phyloP scores from a whole-genome alignment of 1,140 invertebrate genomes.

The Sminthurides bifidus region DNA sequence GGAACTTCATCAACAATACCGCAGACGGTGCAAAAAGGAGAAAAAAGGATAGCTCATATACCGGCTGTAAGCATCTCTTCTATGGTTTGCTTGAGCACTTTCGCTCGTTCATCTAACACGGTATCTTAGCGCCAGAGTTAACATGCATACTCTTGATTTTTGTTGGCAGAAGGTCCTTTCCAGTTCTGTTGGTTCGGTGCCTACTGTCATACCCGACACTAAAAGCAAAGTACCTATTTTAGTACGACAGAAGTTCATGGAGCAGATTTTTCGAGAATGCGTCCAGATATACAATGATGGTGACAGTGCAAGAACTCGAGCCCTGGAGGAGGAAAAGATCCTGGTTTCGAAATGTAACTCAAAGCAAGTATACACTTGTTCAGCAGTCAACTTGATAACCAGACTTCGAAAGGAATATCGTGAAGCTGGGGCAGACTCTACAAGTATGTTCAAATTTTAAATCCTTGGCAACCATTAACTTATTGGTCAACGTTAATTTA shows the following conservation, averaged over 20 bases:
- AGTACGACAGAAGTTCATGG: conserved; percentile 18
- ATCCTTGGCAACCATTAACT: neutral
- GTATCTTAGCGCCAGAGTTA: too few species aligned
- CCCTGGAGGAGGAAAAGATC: conserved; percentile 14
- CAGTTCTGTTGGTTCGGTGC: neutral
- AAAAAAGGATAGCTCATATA: neutral
- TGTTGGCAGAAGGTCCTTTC: neutral
- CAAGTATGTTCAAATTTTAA: neutral
- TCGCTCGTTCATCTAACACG: too few species aligned
- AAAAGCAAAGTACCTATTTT: conserved; percentile 17
- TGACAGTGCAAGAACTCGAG: conserved; percentile 2
- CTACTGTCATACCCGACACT: neutral
- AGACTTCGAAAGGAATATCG: conserved; percentile 10
- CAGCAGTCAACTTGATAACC: conserved; percentile 13
- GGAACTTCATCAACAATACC: neutral
- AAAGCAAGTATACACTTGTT: conserved; percentile 20
- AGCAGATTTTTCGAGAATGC: conserved; percentile 21
- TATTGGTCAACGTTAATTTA: neutral
- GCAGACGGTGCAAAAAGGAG: conserved; percentile 1
- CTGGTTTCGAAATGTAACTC: conserved; percentile 8
- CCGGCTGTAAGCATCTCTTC: too few species aligned
- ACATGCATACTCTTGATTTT: too few species aligned
- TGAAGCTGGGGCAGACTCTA: neutral
- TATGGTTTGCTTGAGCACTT: too few species aligned
- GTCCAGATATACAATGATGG: conserved; percentile 12